Base-by-base conservation (phyloP, 2,888 invertebrate genomes). In the Oscheius myriophilus region DNA sequence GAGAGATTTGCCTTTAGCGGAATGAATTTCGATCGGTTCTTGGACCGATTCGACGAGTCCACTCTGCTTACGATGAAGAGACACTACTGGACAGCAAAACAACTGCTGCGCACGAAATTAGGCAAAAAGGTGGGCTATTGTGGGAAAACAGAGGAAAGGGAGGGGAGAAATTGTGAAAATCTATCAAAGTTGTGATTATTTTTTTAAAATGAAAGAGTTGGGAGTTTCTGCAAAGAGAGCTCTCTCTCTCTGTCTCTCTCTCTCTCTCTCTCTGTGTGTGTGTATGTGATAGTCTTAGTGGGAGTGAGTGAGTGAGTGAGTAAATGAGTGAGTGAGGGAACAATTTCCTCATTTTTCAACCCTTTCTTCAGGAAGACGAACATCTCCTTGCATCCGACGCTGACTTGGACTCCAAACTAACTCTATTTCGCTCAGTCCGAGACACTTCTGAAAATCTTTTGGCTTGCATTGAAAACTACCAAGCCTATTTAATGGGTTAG, bases 1-100 rank as follows among this genome's bases (percentile, higher is more conserved):
- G 33, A n/a, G n/a, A n/a, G n/a, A n/a, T n/a, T 33, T 33, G 3
- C 11, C 21, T 81, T 18, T 68, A 84, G 84, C 66, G 84, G 84
- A 16, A 78, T 83, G 77, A 84, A 84, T 65, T 82, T 80, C 43
- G 84, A 84, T 65, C 78, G 84, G 16, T 84, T 84, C 59, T 69
- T 81, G 63, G 71, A 75, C 43, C 68, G 75, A 6, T 68, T 81
- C 42, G 78, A 79, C 68, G 84, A 84, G 49, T 77, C 78, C 25
- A 81, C 84, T 4, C 71, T 81, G 9, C 67, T 75, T 49, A 79
- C 79, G 16, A 76, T 96, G 91, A 94, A 95, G 88, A 94, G 96
- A 88, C 95, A 95, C 82, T 97, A 94, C 88, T 98, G 96, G 96
- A 93, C 96, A 67, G 96, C 97, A 9, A 97, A 96, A 87, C 96